phyloP scores from a whole-genome alignment of 2,797 vertebrate species.

The Caiman crocodilus region DNA sequence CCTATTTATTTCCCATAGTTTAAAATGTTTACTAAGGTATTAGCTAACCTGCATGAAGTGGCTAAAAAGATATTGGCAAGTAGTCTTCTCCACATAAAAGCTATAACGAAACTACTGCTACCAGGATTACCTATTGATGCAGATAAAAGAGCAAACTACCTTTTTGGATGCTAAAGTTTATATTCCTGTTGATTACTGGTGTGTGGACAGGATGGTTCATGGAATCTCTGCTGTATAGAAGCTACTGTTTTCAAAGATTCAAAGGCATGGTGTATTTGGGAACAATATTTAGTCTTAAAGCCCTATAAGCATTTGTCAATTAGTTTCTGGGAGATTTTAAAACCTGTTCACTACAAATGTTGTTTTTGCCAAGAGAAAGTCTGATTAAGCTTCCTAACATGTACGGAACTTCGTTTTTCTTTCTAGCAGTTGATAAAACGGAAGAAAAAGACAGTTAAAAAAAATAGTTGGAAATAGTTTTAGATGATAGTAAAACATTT shows the following conservation, averaged over 20 bases:
- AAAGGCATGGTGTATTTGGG: background rate
- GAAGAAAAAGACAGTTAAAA: slow-evolving; percentile 33
- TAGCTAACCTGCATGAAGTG: background rate
- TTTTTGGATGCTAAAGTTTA: background rate
- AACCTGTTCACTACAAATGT: slow-evolving; percentile 22
- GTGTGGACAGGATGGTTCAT: background rate
- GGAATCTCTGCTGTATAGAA: background rate
- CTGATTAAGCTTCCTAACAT: slow-evolving; percentile 33
- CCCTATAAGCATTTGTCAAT: slow-evolving; percentile 10
- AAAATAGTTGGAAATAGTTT: background rate
- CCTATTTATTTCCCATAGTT: background rate
- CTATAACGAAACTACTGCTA: slow-evolving; percentile 11
- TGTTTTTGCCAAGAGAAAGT: slow-evolving; percentile 25
- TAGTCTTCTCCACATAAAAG: background rate
- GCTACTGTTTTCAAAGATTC: too few species aligned
- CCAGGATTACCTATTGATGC: background rate
- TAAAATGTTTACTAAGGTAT: background rate
- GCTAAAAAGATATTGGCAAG: background rate
- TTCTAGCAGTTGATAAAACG: slow-evolving; percentile 24
- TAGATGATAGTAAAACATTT: background rate
- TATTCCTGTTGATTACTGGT: background rate
- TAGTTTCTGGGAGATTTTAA: slow-evolving; percentile 45
- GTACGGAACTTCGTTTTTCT: background rate
- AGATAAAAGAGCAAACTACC: background rate
- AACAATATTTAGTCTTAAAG: background rate